These are phyloP conservation scores for Catocala fraxini DNA, from an alignment of 2,888 invertebrate species.

Conservation along the genomic window DNA sequence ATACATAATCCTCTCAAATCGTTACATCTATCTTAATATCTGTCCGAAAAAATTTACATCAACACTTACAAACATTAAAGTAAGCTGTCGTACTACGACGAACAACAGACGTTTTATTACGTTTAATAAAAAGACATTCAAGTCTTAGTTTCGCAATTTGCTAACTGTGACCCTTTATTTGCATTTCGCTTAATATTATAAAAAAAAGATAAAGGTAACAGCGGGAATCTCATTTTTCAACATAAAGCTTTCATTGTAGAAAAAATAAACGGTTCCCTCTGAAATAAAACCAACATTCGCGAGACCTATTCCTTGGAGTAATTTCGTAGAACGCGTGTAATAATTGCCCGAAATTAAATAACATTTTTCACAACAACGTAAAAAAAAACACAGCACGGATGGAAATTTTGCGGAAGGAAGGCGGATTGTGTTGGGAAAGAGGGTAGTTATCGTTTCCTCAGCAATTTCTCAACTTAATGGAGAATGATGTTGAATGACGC, in stretches of 20 bases:
- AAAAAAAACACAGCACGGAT: constrained; percentile 74
- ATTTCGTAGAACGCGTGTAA: constrained; percentile 85
- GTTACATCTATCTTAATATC: constrained; percentile 18
- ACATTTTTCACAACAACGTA: constrained; percentile 82
- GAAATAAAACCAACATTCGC: constrained; percentile 77
- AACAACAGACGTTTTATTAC: constrained; percentile 32
- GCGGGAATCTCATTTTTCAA: constrained; percentile 76
- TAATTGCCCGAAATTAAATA: constrained; percentile 86
- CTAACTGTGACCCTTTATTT: constrained; percentile 50
- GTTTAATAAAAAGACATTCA: constrained; percentile 35
- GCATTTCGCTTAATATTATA: constrained; percentile 67
- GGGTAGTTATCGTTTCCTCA: constrained; percentile 74
- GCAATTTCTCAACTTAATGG: constrained; percentile 71
- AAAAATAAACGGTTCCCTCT: constrained; percentile 66
- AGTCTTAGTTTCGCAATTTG: constrained; percentile 35
- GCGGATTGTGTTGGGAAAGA: constrained; percentile 71
- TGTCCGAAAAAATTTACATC: constrained; percentile 14
- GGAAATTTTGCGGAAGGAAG: constrained; percentile 73
- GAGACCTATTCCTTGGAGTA: constrained; percentile 84
- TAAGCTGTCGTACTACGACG: not conserved
- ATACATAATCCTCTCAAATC: constrained; percentile 35
- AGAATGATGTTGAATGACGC: constrained; percentile 65
- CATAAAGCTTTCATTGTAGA: constrained; percentile 78
- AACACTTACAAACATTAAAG: too few species aligned
- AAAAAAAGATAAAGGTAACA: constrained; percentile 73